Base-by-base conservation (phyloP, 2,888 invertebrate species). In the Acrobasis consociella region DNA sequence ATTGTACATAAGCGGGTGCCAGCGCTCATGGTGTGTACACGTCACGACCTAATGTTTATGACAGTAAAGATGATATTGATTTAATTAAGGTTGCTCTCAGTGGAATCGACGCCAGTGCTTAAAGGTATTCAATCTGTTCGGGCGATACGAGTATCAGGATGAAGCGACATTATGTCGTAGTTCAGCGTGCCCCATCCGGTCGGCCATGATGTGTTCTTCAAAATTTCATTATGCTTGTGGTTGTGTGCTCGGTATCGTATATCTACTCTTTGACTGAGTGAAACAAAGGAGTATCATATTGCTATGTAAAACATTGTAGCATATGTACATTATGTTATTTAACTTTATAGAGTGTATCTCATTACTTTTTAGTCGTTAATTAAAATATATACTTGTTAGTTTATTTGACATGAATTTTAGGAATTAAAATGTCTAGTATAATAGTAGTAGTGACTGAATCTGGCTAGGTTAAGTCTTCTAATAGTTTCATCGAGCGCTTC, bases 81-180 rank as follows among this genome's bases (percentile, higher is more conserved):
- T 69, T 76, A 73, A 69, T 70, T 64, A 68, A 71, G 71, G 74
- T 73, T 72, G 71, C 64, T 42, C 16, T n/a, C 74, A 71, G 74
- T 85, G 78, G 82, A 85, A 85, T 83, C 77, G 77, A 83, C 79
- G 80, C 78, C 73, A 75, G 80, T 83, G 79, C 81, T 86, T 85
- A 81, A 82, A 86, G 81, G 86, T 85, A 85, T 87, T 86, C 80
- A 81, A 83, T 83, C 77, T 78, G 77, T 84, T 84, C 76, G 79
- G 85, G 85, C 75, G 77, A 77, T 83, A 82, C 78, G 80, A 78
- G 77, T 82, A 75, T 81, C 81, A 82, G 75, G 77, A 76, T 82
- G 74, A 71, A 80, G 82, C 76, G 75, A 79, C 73, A 80, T 82
- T 81, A 83, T 82, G 76, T 82, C 75, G 77, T 78, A 75, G 73